Base-by-base conservation (phyloP, 1,140 invertebrate genomes). In the Caenorhabditis inopinata region DNA sequence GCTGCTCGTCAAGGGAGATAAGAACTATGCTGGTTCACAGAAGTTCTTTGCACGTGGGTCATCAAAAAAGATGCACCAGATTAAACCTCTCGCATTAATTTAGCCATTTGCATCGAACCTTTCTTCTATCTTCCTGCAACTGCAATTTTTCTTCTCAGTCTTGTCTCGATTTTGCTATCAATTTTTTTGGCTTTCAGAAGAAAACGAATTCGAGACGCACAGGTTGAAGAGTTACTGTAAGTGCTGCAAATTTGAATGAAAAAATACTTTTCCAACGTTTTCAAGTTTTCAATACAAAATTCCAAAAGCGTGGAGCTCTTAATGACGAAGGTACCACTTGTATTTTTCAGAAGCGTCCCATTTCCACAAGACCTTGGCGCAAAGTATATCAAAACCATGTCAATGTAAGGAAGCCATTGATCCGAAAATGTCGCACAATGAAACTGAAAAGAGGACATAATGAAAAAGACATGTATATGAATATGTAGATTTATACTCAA, bases 1-100 rank as follows among this genome's bases (percentile, higher is more conserved):
- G 16, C 21, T 49, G 42, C 29, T 75, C 1, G 47, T 75, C 9
- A 68, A 68, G 11, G 58, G 58, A 18, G 58, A 68, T 38, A 68
- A 68, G n/a, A 68, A 68, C 58, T 68, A 68, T 68, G 58, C 58
- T n/a, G 58, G 58, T 38, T 68, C 58, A 7, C 58, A 68, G n/a
- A 68, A 68, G n/a, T 68, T 68, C 32, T 68, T 68, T 68, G 58
- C 58, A 68, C 58, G 58, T 68, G 58, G 12, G 58, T 68, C 9
- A 1, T 11, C n/a, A 21, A 38, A 5, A 14, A 1, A 68, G 58
- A 32, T 68, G n/a, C 35, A 38, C 25, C 11, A 21, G 32, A 68
- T 68, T n/a, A n/a, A n/a, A 9, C 12, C 1, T 6, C 5, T 58
- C 12, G 11, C 14, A 68, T 38, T n/a, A 38, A 21, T 68, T 14